Conservation (phyloP, 1,140 invertebrate genomes). For the Cotesia glomerata region DNA sequence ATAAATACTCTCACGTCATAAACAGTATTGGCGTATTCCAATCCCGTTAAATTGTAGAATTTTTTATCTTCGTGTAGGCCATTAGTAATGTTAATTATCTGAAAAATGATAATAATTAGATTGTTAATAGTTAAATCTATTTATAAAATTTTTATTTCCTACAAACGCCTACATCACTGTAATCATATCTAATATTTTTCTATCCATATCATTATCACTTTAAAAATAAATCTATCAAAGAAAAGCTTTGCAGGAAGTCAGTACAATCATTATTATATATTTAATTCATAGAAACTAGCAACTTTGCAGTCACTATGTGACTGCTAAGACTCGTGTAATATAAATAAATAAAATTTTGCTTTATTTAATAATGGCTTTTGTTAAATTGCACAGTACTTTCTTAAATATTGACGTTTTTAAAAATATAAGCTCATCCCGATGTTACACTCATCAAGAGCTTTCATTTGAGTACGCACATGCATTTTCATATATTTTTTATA, state of each 20-base stretch:
- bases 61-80: conserved; percentile 40
- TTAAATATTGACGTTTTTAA: too few relatives aligned
- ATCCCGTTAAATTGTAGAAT: conserved; percentile 65
- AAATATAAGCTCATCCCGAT: too few relatives aligned
- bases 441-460: too few relatives aligned
- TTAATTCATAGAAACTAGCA: background rate
- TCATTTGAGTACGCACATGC: too few relatives aligned
- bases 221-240: background rate
- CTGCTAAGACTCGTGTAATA: too few relatives aligned
- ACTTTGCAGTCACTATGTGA: too few relatives aligned
- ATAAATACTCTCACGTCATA: conserved; percentile 74
- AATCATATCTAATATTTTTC: background rate
- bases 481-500: too few relatives aligned
- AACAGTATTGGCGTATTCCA: conserved; percentile 70
- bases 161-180: background rate
- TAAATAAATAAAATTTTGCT: too few relatives aligned
- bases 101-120: conserved; percentile 11
- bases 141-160: background rate
- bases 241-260: conserved; percentile 23
- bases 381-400: too few relatives aligned
- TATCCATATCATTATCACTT: too few relatives aligned
- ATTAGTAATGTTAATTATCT: conserved; percentile 54
- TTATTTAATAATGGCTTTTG: too few relatives aligned
- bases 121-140: background rate
- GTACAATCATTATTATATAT: background rate